Conservation (phyloP, 2,888 invertebrate genomes). For the Heliothis peltigera region DNA sequence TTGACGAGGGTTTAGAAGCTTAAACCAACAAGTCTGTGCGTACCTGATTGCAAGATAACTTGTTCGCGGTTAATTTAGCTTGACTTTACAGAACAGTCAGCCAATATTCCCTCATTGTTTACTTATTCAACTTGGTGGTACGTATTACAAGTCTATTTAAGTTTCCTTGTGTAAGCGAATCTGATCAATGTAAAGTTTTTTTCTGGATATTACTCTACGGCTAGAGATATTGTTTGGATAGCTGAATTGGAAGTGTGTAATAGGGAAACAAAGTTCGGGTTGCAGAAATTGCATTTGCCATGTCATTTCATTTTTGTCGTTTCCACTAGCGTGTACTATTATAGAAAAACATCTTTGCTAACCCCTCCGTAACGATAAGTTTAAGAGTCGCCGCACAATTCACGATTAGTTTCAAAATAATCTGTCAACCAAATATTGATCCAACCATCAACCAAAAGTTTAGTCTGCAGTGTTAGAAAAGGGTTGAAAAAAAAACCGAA, state of each 20-base stretch:
- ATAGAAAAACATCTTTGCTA: no score
- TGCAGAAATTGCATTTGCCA: conserved; percentile 30
- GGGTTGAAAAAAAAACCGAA: no score
- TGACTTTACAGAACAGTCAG: conserved; percentile 5
- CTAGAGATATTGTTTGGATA: conserved; percentile 19
- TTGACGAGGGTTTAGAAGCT: conserved; percentile 7
- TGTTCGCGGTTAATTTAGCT: conserved; percentile 6
- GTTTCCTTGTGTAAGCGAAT: conserved; percentile 3
- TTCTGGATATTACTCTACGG: conserved; percentile 9
- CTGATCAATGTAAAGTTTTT: conserved; percentile 31
- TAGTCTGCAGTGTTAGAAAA: no score
- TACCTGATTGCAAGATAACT: conserved; percentile 23
- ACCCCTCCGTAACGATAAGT: no score
- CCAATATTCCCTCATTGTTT: not conserved
- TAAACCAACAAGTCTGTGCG: conserved; percentile 1
- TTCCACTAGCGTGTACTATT: no score
- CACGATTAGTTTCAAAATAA: no score
- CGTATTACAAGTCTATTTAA: conserved; percentile 4
- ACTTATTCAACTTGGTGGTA: conserved; percentile 2
- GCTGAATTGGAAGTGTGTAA: conserved; percentile 6
- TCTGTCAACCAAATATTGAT: no score
- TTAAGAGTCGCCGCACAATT: no score
- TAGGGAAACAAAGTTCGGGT: not conserved
- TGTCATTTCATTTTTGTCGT: no score
- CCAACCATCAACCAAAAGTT: no score